phyloP scores from a whole-genome alignment of 2,797 vertebrate species.

The Hephaestus fuliginosus region DNA sequence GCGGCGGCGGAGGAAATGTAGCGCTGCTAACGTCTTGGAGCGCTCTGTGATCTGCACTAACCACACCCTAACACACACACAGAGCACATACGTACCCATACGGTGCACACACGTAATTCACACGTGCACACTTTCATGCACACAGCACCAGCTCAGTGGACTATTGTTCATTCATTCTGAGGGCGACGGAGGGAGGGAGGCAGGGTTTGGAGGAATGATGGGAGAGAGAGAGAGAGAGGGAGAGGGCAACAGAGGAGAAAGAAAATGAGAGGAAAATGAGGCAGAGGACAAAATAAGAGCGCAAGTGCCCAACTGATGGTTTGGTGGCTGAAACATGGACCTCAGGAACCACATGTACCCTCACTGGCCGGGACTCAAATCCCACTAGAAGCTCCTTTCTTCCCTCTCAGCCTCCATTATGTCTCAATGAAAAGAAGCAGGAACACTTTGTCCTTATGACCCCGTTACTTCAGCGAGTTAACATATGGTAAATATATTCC shows the following conservation, averaged over 20 bases:
- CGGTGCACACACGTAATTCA: constrained; percentile 28
- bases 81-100: constrained; percentile 2
- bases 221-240: constrained; percentile 30
- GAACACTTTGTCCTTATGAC: constrained; percentile 18
- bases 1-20: constrained; percentile 67
- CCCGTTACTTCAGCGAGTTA: constrained; percentile 4
- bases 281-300: constrained; percentile 64
- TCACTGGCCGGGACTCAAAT: constrained; percentile 36
- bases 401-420: constrained; percentile 36
- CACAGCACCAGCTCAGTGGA: constrained; percentile 55
- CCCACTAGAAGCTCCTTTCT: constrained; percentile 58
- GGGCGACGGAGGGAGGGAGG: constrained; percentile 45
- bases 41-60: constrained; percentile 56
- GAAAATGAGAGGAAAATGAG: constrained; percentile 67
- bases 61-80: constrained; percentile 45
- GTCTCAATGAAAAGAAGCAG: constrained; percentile 37
- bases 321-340: constrained; percentile 58
- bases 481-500: constrained; percentile 33
- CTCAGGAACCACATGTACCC: constrained; percentile 70
- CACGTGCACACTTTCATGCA: constrained; percentile 28
- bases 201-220: constrained; percentile 42
- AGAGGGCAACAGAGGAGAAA: constrained; percentile 28
- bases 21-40: constrained; percentile 57
- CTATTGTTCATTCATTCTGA: constrained; percentile 78
- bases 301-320: constrained; percentile 59